These are phyloP conservation scores for Macropodus opercularis DNA, from an alignment of 2,797 vertebrate species.

Conservation along the genomic window DNA sequence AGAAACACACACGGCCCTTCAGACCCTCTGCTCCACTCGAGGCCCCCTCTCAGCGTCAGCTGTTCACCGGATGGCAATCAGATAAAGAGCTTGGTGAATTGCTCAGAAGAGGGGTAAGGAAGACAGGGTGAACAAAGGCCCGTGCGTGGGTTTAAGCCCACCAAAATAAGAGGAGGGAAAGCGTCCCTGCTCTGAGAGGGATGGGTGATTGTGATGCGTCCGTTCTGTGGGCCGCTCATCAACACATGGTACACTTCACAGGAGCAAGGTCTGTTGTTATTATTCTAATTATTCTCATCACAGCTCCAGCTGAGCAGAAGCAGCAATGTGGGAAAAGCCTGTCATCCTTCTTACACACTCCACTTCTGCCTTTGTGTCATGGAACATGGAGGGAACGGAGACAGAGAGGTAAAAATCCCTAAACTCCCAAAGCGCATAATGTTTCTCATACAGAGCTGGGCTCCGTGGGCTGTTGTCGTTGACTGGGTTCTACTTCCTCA, in stretches of 20 bases:
- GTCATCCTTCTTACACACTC: slow-evolving; percentile 80
- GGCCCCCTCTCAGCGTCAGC: slow-evolving; percentile 85
- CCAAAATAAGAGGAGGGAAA: slow-evolving; percentile 59
- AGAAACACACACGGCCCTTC: slow-evolving; percentile 86
- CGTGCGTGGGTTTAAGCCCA: slow-evolving; percentile 75
- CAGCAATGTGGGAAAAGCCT: slow-evolving; percentile 73
- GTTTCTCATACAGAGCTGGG: slow-evolving; percentile 65
- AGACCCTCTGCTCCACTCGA: slow-evolving; percentile 79
- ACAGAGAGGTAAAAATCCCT: slow-evolving; percentile 44
- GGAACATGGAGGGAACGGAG: slow-evolving; percentile 46
- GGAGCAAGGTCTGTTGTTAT: slow-evolving; percentile 47
- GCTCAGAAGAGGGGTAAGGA: slow-evolving; percentile 72
- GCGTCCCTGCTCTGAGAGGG: slow-evolving; percentile 69
- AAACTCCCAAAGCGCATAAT: slow-evolving; percentile 59
- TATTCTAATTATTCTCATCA: slow-evolving; percentile 69
- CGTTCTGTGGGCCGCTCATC: slow-evolving; percentile 75
- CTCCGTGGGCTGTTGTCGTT: slow-evolving; percentile 71
- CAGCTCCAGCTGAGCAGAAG: slow-evolving; percentile 70
- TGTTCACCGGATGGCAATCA: slow-evolving; percentile 87
- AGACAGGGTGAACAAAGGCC: slow-evolving; percentile 79
- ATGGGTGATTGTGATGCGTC: slow-evolving; percentile 71
- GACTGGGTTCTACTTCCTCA: slow-evolving; percentile 76
- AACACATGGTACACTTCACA: slow-evolving; percentile 62
- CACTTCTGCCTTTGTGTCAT: slow-evolving; percentile 70
- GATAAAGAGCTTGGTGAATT: slow-evolving; percentile 86